These are phyloP conservation scores for Thunnus albacares DNA, from an alignment of 2,797 vertebrate genomes.

Conservation along the genomic window DNA sequence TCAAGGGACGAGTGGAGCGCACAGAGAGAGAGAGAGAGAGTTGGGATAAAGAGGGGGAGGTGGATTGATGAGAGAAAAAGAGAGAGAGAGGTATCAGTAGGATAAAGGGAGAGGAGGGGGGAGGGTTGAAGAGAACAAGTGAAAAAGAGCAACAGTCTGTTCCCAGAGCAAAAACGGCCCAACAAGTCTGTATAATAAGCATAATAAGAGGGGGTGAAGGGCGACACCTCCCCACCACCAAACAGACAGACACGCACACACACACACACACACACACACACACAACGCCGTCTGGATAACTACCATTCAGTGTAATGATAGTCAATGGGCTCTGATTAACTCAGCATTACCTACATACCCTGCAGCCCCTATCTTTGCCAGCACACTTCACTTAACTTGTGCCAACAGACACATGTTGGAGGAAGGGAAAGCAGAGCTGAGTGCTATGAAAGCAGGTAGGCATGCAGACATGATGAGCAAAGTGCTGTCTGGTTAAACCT, in stretches of 20 bases:
- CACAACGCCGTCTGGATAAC: constrained; percentile 59
- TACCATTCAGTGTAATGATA: constrained; percentile 75
- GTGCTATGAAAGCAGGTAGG: constrained; percentile 47
- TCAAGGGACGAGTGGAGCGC: constrained; percentile 58
- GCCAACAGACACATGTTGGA: constrained; percentile 57
- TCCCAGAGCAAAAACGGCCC: constrained; percentile 62
- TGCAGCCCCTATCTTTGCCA: constrained; percentile 62
- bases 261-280: constrained; percentile 36
- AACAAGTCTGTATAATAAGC: constrained; percentile 74
- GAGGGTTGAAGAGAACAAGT: constrained; percentile 55
- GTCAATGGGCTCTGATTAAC: constrained; percentile 73
- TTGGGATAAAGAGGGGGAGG: constrained; percentile 52
- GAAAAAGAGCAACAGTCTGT: constrained; percentile 77
- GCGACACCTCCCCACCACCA: constrained; percentile 51
- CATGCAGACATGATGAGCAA: constrained; percentile 52
- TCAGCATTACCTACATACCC: constrained; percentile 69
- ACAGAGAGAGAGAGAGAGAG: constrained; percentile 35
- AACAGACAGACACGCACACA: constrained; percentile 39
- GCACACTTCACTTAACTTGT: constrained; percentile 66
- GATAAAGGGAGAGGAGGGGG: constrained; percentile 54
- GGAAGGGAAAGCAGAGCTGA: constrained; percentile 35
- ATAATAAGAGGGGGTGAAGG: constrained; percentile 75
- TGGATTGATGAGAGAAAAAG: constrained; percentile 62
- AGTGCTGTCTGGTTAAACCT: constrained; percentile 44
- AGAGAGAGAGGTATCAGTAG: constrained; percentile 51